Percentiles rank a stretch among this genome's conserved stretches.
Evolutionary conservation across 2,113 vertebrate species (phyloP).

Genomic region (Channa maculata): DNA sequence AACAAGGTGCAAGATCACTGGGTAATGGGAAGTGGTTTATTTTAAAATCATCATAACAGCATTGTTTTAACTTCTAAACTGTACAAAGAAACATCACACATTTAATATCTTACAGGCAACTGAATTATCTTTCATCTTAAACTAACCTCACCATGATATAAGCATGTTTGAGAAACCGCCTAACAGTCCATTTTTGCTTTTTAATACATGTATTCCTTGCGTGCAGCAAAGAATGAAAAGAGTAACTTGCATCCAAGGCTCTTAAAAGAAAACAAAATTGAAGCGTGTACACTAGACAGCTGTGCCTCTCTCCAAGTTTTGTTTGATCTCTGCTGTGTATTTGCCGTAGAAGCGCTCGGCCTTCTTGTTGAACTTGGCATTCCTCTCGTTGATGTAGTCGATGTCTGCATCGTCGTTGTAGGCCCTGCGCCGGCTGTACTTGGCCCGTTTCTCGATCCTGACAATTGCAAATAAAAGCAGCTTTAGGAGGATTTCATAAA

Average conservation of each 20-base stretch:
- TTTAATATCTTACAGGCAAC: background rate
- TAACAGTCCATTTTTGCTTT: background rate
- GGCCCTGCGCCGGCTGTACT: constrained; percentile 93
- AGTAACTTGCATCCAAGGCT: background rate
- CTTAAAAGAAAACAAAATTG: background rate
- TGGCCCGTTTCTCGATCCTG: constrained; percentile 96
- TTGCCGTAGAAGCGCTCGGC: constrained; percentile 98
- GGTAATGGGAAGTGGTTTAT: constrained; percentile 58
- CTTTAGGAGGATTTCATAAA: constrained; percentile 44
- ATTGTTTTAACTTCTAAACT: constrained; percentile 16
- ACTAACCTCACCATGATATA: background rate
- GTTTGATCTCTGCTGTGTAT: constrained; percentile 97
- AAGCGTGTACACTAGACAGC: constrained; percentile 84
- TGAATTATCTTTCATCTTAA: background rate
- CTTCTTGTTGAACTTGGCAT: constrained; percentile 99
- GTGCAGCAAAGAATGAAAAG: background rate
- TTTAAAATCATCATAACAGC: constrained; percentile 41
- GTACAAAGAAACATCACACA: constrained; percentile 42
- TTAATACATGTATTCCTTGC: background rate
- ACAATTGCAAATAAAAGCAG: constrained; percentile 51
- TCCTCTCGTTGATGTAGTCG: constrained; percentile 98
- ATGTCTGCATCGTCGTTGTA: constrained; percentile 97
- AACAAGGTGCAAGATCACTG: constrained; percentile 38
- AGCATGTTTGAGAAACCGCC: constrained; percentile 1
- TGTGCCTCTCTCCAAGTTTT: constrained; percentile 97